These are phyloP conservation scores for Cylas formicarius DNA, from an alignment of 1,140 invertebrate genomes.

Conservation along the genomic window DNA sequence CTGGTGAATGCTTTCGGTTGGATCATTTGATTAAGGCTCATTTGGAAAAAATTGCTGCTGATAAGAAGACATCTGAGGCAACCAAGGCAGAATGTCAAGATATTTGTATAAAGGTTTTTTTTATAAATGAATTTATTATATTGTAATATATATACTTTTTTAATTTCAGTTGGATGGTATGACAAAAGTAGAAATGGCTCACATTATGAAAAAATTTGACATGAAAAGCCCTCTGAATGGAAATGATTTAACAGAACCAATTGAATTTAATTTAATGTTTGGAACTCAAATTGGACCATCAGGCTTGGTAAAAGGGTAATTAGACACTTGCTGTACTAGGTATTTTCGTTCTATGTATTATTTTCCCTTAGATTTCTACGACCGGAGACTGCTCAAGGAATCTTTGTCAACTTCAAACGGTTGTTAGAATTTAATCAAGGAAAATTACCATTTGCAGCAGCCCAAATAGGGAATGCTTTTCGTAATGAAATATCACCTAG, in stretches of 20 bases:
- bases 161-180: conserved; percentile 67
- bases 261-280: conserved; percentile 99
- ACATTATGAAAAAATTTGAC: conserved; percentile 73
- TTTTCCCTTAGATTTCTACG: conserved; percentile 64
- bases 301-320: conserved; percentile 80
- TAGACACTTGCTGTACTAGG: not conserved
- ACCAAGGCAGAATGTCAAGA: conserved; percentile 71
- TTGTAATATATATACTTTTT: conserved; percentile 15
- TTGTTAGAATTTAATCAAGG: conserved; percentile 97
- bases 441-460: conserved; percentile 92
- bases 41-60: conserved; percentile 79
- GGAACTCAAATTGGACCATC: conserved; percentile 94
- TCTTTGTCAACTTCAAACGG: conserved; percentile 98
- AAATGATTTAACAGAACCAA: conserved; percentile 89
- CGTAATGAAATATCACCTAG: conserved; percentile 99
- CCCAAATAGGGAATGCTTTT: conserved; percentile 97
- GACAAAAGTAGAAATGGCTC: conserved; percentile 82
- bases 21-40: conserved; percentile 98
- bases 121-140: not conserved
- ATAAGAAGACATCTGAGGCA: conserved; percentile 72
- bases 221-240: conserved; percentile 94
- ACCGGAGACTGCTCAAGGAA: conserved; percentile 98
- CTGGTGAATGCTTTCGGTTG: conserved; percentile 92
- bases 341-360: not conserved
- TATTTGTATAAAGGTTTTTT: conserved; percentile 62